phyloP scores from a whole-genome alignment of 2,797 vertebrate genomes.

The Siniperca obscura region DNA sequence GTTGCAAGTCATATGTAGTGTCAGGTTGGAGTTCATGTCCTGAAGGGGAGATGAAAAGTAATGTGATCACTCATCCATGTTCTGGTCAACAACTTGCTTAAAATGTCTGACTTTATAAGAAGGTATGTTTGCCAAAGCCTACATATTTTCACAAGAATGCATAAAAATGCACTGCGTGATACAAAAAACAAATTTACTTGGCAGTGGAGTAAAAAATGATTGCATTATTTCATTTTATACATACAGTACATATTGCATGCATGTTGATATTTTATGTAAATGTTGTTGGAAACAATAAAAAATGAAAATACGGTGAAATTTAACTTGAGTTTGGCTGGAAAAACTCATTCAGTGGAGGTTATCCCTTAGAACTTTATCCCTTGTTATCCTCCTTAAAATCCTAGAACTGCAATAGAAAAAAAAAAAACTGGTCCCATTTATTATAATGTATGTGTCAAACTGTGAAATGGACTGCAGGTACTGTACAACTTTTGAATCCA shows the following conservation, averaged over 20 bases:
- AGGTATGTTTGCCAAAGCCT: slow-evolving; percentile 19
- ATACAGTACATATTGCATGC: not conserved
- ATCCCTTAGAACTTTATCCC: not conserved
- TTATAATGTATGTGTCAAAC: not conserved
- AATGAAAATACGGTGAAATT: not conserved
- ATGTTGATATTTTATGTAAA: not conserved
- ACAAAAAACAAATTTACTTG: not conserved
- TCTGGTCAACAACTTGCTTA: slow-evolving; percentile 33
- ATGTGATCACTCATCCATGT: slow-evolving; percentile 47
- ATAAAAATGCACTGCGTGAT: not conserved
- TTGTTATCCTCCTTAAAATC: not conserved
- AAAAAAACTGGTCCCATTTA: not conserved
- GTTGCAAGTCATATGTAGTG: slow-evolving; percentile 54
- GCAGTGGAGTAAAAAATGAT: not conserved
- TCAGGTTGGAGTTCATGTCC: slow-evolving; percentile 55
- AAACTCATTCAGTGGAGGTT: not conserved
- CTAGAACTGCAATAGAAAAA: not conserved
- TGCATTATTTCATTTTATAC: not conserved
- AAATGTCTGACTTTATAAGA: slow-evolving; percentile 25
- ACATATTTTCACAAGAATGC: not conserved
- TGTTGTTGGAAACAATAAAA: not conserved
- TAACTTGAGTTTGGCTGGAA: not conserved
- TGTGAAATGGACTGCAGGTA: not conserved
- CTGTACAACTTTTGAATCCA: not conserved
- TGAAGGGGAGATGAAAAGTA: slow-evolving; percentile 38